phyloP scores from a whole-genome alignment of 2,888 invertebrate species.

The Plagodis dolabraria region DNA sequence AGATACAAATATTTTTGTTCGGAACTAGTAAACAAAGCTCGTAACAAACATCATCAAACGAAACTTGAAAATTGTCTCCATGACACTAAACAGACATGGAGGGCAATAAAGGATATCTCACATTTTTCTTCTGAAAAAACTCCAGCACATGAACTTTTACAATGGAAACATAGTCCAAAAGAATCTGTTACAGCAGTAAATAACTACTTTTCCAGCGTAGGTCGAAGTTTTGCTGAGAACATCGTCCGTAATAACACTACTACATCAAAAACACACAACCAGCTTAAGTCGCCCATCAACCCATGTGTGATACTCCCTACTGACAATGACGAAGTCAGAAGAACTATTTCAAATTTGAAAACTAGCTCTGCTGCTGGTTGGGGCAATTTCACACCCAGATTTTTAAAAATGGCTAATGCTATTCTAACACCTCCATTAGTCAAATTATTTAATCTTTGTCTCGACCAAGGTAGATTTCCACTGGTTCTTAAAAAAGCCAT shows the following conservation, averaged over 20 bases:
- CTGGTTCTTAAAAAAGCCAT: neutral
- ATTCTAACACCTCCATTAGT: neutral
- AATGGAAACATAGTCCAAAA: neutral
- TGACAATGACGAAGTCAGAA: neutral
- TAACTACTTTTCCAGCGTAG: neutral
- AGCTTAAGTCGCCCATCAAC: neutral
- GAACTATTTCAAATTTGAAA: neutral
- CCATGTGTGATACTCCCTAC: neutral
- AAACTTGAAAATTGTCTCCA: neutral
- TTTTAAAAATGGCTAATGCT: neutral
- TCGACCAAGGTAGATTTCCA: conserved; percentile 4
- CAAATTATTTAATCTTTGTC: conserved; percentile 2
- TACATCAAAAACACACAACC: neutral
- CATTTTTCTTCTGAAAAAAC: no score
- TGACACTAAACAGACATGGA: neutral
- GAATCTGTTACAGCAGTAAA: neutral
- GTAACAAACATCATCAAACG: no score
- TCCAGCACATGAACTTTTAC: no score
- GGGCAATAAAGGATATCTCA: neutral
- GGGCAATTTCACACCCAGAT: neutral
- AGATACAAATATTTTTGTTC: no score
- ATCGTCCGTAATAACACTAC: neutral
- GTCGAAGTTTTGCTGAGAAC: neutral
- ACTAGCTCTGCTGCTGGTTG: neutral
- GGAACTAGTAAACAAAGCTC: no score